phyloP scores from a whole-genome alignment of 1,140 invertebrate species.

The Heliconius melpomene region DNA sequence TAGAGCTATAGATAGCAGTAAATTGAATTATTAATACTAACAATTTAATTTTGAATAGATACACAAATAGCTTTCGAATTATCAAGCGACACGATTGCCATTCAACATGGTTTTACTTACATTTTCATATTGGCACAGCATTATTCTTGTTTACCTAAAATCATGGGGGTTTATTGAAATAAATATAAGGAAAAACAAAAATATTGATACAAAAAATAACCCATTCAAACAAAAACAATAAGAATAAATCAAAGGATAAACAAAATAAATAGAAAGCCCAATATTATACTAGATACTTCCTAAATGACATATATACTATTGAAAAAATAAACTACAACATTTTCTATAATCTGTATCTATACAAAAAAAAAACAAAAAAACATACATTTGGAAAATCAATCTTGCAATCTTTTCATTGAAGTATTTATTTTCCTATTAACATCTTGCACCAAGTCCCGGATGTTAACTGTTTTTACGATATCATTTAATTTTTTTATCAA shows the following conservation, averaged over 20 bases:
- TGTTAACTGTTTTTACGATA: slow-evolving; percentile 43
- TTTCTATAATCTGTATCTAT: background rate
- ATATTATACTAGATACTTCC: no score
- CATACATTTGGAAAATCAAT: slow-evolving; percentile 50
- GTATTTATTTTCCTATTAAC: slow-evolving; percentile 59
- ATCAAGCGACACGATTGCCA: slow-evolving; percentile 19
- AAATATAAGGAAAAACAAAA: slow-evolving; percentile 19
- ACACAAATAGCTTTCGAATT: background rate
- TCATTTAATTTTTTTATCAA: background rate
- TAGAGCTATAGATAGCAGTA: background rate
- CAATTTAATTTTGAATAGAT: background rate
- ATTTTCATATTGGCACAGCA: slow-evolving; percentile 44
- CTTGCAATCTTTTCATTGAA: slow-evolving; percentile 58
- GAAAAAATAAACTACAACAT: background rate
- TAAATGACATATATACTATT: no score
- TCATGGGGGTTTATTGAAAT: slow-evolving; percentile 18
- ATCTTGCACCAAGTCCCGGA: slow-evolving; percentile 59
- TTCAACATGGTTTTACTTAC: slow-evolving; percentile 52
- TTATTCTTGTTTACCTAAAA: slow-evolving; percentile 75
- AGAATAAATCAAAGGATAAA: no score
- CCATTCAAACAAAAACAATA: background rate
- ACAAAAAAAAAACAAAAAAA: slow-evolving; percentile 39
- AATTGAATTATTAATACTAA: background rate
- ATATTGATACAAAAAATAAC: background rate
- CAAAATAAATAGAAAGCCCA: no score